Evolutionary conservation across 92 coral and sea anemone genomes (phyloP).

Genomic region (Porites divaricata): DNA sequence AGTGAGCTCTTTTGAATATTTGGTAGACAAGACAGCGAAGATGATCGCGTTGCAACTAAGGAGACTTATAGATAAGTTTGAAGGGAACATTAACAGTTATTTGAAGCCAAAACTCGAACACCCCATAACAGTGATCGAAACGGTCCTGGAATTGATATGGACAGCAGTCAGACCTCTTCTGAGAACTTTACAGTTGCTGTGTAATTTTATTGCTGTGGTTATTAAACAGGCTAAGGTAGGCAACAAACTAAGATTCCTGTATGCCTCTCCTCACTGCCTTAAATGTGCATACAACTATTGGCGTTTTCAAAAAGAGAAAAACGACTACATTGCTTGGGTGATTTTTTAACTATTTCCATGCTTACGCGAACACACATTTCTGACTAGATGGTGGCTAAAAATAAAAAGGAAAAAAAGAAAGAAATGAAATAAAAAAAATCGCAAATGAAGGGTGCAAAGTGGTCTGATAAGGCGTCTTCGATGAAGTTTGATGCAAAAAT

Average conservation of each 20-base stretch:
- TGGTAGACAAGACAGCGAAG: background rate
- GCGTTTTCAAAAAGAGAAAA: too few relatives aligned
- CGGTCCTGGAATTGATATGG: constrained; percentile 8
- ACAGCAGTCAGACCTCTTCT: background rate
- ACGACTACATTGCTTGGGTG: too few relatives aligned
- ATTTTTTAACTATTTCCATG: too few relatives aligned
- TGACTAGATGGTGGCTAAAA: too few relatives aligned
- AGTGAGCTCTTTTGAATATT: background rate
- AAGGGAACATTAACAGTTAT: background rate
- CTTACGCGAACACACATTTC: too few relatives aligned
- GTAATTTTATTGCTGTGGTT: background rate
- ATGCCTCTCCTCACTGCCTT: too few relatives aligned
- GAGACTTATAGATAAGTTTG: background rate
- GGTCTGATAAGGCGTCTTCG: too few relatives aligned
- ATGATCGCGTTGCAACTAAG: background rate
- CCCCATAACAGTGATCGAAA: background rate
- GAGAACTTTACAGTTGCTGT: background rate
- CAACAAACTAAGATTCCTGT: background rate
- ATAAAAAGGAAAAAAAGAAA: too few relatives aligned
- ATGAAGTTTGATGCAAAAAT: too few relatives aligned
- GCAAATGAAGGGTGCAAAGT: too few relatives aligned
- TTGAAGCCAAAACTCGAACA: background rate
- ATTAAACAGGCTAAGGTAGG: background rate
- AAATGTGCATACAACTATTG: too few relatives aligned
- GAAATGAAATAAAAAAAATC: too few relatives aligned